Evolutionary conservation across 2,113 vertebrate genomes (phyloP), one percentile per base, ranked within the genome.

Genomic region (Corydoras maculifer): DNA sequence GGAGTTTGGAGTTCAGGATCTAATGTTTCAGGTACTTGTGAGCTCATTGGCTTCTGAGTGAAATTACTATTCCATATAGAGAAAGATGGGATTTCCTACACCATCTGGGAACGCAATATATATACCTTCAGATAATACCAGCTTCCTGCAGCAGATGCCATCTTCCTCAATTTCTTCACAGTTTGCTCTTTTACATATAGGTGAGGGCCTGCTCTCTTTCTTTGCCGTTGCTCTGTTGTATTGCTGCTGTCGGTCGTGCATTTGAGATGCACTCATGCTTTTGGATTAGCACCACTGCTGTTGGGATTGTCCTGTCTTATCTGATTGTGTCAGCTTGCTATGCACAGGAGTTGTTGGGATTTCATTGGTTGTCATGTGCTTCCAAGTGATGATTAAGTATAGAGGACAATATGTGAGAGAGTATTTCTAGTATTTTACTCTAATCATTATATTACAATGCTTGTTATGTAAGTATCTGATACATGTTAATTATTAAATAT

Each of bases 11-110:
- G 64, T 72, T 75, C 62, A 68, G 18, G 74, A 78, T 81, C 79
- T 85, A 79, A 75, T 77, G 80, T 90, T 88, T 85, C 86, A 79
- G 77, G 76, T 78, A 75, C 79, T 83, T 82, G 53, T 65, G 72
- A 87, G 88, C 86, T 86, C 81, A 97, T 97, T 98, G 95, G 96
- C 89, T 88, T 81, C 81, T 85, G 86, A 81, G 89, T 82, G 87
- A 80, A 83, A 87, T 79, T 72, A 88, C 92, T 92, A n/a, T 57
- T 89, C 95, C 95, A 93, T 95, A 96, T 92, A 87, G 87, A 94
- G 95, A 88, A 87, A 85, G 81, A 75, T 71, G 79, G 75, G 70
- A 85, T 90, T 87, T 86, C 85, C 85, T 85, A 82, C 88, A 87
- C 89, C 84, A 88, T 88, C 60, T 73, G 88, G 88, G 87, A 89